Percentiles rank a stretch among this genome's conserved stretches.
phyloP scores from a whole-genome alignment of 2,888 invertebrate genomes.

The Gastracanthus pulcherrimus region DNA sequence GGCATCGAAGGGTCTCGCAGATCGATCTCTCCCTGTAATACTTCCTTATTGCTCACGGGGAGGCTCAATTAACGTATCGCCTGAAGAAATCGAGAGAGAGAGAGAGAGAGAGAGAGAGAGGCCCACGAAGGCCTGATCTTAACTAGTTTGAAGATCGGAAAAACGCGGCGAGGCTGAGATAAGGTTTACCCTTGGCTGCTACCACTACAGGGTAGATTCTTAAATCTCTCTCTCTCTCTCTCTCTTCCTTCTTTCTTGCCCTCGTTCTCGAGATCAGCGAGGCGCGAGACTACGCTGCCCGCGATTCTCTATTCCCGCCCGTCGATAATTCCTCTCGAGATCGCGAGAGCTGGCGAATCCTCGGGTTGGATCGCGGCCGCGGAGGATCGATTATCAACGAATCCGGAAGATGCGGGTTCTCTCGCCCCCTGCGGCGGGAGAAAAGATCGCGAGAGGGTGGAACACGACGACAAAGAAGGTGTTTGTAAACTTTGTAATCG shows the following conservation, averaged over 20 bases:
- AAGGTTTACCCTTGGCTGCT: too few relatives aligned
- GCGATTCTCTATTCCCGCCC: too few relatives aligned
- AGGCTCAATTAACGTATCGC: conserved; percentile 29
- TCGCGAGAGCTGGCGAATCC: not conserved
- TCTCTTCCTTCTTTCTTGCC: too few relatives aligned
- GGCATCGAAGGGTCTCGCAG: not conserved
- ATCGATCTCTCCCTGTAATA: not conserved
- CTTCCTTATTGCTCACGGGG: too few relatives aligned
- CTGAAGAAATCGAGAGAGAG: too few relatives aligned
- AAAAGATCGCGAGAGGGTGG: not conserved
- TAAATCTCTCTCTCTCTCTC: too few relatives aligned
- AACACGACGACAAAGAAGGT: not conserved
- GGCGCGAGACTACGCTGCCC: too few relatives aligned
- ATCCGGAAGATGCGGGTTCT: not conserved
- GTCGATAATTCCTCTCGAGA: too few relatives aligned
- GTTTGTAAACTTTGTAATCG: conserved; percentile 44
- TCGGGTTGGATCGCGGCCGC: too few relatives aligned
- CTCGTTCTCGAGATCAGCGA: too few relatives aligned
- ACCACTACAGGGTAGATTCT: too few relatives aligned
- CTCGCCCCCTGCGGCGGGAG: not conserved
- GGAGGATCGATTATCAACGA: conserved; percentile 3
- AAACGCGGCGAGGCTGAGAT: not conserved
- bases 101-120: not conserved
- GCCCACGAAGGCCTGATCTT: not conserved
- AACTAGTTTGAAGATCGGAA: not conserved